Conservation (phyloP, 2,888 invertebrate genomes). For the Spisula solida region DNA sequence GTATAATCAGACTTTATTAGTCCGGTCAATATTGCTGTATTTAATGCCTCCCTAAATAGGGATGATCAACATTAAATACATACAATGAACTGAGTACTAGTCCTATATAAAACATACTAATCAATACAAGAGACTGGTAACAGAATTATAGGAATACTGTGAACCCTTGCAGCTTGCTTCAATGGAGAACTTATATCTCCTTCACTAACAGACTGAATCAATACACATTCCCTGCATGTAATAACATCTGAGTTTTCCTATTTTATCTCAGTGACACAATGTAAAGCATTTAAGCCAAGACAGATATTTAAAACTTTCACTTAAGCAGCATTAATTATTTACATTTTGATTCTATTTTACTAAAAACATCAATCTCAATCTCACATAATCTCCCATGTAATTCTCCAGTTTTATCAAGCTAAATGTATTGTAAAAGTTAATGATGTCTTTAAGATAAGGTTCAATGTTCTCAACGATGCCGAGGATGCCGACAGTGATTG, state of each 20-base stretch:
- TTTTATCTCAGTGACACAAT: background rate
- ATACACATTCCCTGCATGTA: background rate
- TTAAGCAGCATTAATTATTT: conserved; percentile 11
- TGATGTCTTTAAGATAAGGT: no score
- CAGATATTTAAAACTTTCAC: background rate
- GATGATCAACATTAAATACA: background rate
- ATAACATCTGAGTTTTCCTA: background rate
- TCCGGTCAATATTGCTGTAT: background rate
- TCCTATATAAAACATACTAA: background rate
- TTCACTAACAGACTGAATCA: background rate
- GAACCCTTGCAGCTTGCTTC: background rate
- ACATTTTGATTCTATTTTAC: background rate
- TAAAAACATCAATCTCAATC: no score
- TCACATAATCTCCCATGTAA: no score
- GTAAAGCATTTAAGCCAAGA: background rate
- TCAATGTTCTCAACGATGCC: no score
- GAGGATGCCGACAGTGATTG: no score
- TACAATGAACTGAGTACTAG: background rate
- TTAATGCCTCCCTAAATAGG: background rate
- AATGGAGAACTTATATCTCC: background rate
- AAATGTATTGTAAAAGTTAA: no score
- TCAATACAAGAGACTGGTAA: background rate
- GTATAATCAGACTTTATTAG: background rate
- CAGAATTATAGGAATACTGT: background rate
- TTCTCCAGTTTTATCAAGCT: no score